These are phyloP conservation scores for Drosophila subobscura DNA, from an alignment of 1,140 invertebrate genomes.

Conservation along the genomic window DNA sequence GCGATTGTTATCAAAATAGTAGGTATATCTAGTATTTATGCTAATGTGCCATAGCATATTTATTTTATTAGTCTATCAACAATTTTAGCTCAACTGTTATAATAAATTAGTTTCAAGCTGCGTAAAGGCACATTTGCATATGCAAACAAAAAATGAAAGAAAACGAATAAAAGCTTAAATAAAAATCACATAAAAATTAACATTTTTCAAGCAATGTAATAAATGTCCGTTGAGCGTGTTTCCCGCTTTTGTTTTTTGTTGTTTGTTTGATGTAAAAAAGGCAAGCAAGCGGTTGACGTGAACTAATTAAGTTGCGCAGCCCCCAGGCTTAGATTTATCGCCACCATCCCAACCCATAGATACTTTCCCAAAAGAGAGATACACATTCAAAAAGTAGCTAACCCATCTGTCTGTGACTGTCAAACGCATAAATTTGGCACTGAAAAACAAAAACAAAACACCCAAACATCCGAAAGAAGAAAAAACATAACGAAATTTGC, in stretches of 20 bases:
- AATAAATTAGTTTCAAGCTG: constrained; percentile 52
- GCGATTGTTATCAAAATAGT: not conserved
- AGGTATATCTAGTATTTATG: constrained; percentile 34
- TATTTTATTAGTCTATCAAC: constrained; percentile 46
- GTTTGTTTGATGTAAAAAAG: constrained; percentile 7
- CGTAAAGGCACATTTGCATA: constrained; percentile 51
- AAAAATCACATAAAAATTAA: constrained; percentile 25
- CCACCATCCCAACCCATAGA: constrained; percentile 41
- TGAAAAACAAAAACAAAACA: constrained; percentile 3
- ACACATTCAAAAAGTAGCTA: constrained; percentile 36
- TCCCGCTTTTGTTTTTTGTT: constrained; percentile 10
- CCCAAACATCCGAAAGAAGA: not conserved
- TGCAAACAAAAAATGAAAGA: constrained; percentile 22
- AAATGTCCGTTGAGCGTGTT: constrained; percentile 38
- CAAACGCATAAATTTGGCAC: constrained; percentile 55
- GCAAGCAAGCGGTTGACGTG: constrained; percentile 63
- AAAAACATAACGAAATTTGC: constrained; percentile 32
- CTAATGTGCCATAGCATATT: constrained; percentile 48
- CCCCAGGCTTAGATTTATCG: constrained; percentile 63
- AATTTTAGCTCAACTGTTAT: constrained; percentile 36
- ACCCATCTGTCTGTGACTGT: constrained; percentile 63
- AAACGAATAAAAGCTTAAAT: constrained; percentile 14
- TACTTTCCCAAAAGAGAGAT: constrained; percentile 55
- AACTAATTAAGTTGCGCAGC: constrained; percentile 76
- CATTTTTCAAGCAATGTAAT: constrained; percentile 44